These are phyloP conservation scores for Hoplostethus mediterraneus DNA, from an alignment of 2,797 vertebrate species.

Conservation along the genomic window DNA sequence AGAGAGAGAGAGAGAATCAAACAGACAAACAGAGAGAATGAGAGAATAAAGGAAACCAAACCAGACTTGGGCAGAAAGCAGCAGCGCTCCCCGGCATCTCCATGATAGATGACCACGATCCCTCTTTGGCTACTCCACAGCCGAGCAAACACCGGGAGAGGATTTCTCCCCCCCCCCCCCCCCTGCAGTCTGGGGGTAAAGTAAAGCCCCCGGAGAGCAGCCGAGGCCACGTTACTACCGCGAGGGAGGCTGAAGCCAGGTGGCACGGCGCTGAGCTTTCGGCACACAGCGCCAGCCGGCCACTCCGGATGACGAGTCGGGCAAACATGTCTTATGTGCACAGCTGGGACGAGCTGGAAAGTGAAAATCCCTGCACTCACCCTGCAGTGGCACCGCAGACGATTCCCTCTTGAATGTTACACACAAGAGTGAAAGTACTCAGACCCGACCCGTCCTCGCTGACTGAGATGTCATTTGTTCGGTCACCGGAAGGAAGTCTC, in stretches of 20 bases:
- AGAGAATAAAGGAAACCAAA: background rate
- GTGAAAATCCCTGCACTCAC: background rate
- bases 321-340: background rate
- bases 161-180: background rate
- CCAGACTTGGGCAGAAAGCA: background rate
- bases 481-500: too few relatives aligned
- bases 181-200: background rate
- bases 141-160: constrained; percentile 30
- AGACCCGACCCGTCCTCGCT: too few relatives aligned
- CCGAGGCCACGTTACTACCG: too few relatives aligned
- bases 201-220: background rate
- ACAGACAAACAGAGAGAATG: background rate
- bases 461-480: too few relatives aligned
- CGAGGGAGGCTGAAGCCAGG: constrained; percentile 13
- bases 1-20: background rate
- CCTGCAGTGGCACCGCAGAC: background rate
- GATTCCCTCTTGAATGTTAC: too few relatives aligned
- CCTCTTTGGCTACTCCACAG: constrained; percentile 3
- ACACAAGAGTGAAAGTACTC: too few relatives aligned
- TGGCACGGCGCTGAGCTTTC: constrained; percentile 18
- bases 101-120: constrained; percentile 8
- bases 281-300: constrained; percentile 7
- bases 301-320: constrained; percentile 7
- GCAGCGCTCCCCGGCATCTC: constrained; percentile 16
- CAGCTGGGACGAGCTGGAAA: constrained; percentile 7